These are phyloP conservation scores for Procambarus clarkii DNA, from an alignment of 1,140 invertebrate species.

Conservation along the genomic window DNA sequence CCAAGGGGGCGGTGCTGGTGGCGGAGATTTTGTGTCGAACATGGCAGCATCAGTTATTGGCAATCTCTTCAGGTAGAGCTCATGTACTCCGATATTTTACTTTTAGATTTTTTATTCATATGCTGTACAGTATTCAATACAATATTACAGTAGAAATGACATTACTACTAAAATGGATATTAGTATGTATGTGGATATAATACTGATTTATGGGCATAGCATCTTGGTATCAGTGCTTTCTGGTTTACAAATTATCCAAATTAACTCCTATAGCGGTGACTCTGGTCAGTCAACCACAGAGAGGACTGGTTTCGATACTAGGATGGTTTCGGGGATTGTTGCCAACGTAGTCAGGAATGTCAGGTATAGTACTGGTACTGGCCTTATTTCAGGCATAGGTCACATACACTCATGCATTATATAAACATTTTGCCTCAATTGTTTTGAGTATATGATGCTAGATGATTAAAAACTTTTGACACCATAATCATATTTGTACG, in stretches of 20 bases:
- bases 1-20: constrained; percentile 23
- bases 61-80: constrained; percentile 49
- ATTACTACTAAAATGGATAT: too few species aligned
- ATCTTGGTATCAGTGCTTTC: too few species aligned
- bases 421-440: not conserved
- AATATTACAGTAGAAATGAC: too few species aligned
- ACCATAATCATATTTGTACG: too few species aligned
- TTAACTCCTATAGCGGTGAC: constrained; percentile 16
- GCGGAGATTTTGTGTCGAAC: constrained; percentile 40
- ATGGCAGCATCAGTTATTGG: constrained; percentile 54
- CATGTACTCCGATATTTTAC: not conserved
- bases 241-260: too few species aligned
- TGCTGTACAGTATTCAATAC: too few species aligned
- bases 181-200: too few species aligned
- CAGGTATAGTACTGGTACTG: constrained; percentile 24
- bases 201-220: too few species aligned
- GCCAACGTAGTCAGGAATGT: constrained; percentile 38
- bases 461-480: not conserved
- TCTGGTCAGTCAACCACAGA: constrained; percentile 23
- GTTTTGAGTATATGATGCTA: not conserved
- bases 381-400: too few species aligned
- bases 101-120: too few species aligned
- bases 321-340: constrained; percentile 49
- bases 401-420: not conserved
- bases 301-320: constrained; percentile 37